Evolutionary conservation across 2,113 vertebrate genomes (phyloP).

Genomic region (Oreochromis tanganicae): DNA sequence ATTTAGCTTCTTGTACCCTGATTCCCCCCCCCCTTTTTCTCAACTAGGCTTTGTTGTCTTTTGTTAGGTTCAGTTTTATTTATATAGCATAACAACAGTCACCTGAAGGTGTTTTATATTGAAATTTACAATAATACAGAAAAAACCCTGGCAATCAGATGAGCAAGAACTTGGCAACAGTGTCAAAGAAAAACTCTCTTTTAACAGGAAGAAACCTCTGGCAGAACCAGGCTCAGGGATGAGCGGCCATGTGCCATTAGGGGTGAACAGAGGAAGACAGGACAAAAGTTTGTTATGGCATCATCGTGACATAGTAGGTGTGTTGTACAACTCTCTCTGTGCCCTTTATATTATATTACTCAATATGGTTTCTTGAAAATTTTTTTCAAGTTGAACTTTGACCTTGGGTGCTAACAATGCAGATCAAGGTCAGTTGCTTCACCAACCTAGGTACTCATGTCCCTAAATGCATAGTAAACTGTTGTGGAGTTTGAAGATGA

Average conservation of each 20-base stretch:
- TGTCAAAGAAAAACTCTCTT: background rate
- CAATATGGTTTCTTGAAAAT: background rate
- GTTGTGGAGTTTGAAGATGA: background rate
- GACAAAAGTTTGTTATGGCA: background rate
- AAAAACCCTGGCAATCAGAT: background rate
- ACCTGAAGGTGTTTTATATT: background rate
- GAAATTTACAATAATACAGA: background rate
- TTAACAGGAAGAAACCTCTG: background rate
- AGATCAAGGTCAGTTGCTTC: background rate
- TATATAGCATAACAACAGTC: background rate
- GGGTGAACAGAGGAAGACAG: background rate
- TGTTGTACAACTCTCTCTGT: background rate
- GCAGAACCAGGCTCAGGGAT: background rate
- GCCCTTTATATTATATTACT: background rate
- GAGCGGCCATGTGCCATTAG: background rate
- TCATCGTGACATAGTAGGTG: background rate
- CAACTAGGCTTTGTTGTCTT: background rate
- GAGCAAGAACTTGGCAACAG: background rate
- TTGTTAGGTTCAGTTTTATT: background rate
- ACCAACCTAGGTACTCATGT: background rate
- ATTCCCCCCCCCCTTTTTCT: rapidly evolving
- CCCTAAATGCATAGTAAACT: background rate
- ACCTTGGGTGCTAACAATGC: background rate
- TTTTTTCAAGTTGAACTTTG: background rate
- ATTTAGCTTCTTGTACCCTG: background rate